Base-by-base conservation (phyloP, 1,140 invertebrate species). In the Carposina sasakii region DNA sequence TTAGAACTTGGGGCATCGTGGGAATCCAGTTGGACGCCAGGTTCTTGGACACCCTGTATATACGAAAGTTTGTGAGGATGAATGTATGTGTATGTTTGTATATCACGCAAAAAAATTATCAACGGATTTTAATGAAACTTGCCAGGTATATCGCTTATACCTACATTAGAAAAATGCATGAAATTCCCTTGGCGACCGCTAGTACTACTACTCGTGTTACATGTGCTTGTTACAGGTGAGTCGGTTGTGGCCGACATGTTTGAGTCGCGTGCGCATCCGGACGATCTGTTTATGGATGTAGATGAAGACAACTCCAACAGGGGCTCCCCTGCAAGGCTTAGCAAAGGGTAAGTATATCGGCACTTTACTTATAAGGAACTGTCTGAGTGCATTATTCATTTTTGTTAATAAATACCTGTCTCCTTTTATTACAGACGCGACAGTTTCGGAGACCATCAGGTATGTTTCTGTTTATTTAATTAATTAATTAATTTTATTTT, bases 211-310 rank as follows among this genome's bases (percentile, higher is more conserved):
- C n/a, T n/a, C n/a, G n/a, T n/a, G n/a, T n/a, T n/a, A n/a, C n/a
- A n/a, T n/a, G n/a, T n/a, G n/a, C n/a, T n/a, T n/a, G n/a, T n/a
- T n/a, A n/a, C n/a, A n/a, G n/a, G n/a, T n/a, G n/a, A n/a, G n/a
- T n/a, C n/a, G n/a, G n/a, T n/a, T 28, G 12, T 28, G 6, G 24
- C 24, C 24, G 15, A 33, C 4, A 43, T 28, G 40, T 21, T 67
- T 37, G 63, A 62, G 12, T 36, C 57, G 3, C 46, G 57, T 0
- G 26, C 42, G 0, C 64, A 64, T 34, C 53, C 60, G 0, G 68
- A 69, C 12, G 75, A 76, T 8, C 33, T 71, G 2, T 76, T 71
- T 20, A 71, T 74, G 72, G 74, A 79, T 12, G 63, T 67, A 0
- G 74, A 76, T 21, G 64, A 62, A 2, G 52, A 66, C 20, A 54